Conservation (phyloP, 2,797 vertebrate species). For the Sternotherus odoratus region DNA sequence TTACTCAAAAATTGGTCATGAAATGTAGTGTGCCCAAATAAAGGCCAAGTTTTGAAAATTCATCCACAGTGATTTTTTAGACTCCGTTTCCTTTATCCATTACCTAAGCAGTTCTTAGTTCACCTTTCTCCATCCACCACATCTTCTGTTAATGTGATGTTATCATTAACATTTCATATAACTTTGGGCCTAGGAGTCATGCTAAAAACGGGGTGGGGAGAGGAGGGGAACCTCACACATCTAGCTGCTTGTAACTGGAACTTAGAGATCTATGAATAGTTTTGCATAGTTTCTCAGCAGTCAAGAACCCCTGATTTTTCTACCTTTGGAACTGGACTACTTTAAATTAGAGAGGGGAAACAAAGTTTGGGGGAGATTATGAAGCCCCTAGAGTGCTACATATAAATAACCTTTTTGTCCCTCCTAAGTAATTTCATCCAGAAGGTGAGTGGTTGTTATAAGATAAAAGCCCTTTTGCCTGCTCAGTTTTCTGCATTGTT, state of each 20-base stretch:
- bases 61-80: background rate
- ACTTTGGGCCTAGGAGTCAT: background rate
- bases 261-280: background rate
- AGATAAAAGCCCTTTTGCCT: background rate
- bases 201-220: background rate
- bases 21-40: background rate
- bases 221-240: background rate
- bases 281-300: background rate
- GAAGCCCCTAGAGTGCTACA: background rate
- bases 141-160: slow-evolving; percentile 1
- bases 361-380: background rate
- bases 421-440: background rate
- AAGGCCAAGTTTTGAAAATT: background rate
- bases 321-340: background rate
- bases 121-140: background rate
- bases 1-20: background rate
- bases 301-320: background rate
- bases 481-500: background rate
- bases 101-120: background rate
- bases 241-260: background rate
- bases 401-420: background rate
- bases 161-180: background rate
- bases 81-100: background rate
- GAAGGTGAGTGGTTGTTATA: background rate
- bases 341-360: background rate